Base-by-base conservation (phyloP, 1,140 invertebrate species). In the Scaptomyza montana region DNA sequence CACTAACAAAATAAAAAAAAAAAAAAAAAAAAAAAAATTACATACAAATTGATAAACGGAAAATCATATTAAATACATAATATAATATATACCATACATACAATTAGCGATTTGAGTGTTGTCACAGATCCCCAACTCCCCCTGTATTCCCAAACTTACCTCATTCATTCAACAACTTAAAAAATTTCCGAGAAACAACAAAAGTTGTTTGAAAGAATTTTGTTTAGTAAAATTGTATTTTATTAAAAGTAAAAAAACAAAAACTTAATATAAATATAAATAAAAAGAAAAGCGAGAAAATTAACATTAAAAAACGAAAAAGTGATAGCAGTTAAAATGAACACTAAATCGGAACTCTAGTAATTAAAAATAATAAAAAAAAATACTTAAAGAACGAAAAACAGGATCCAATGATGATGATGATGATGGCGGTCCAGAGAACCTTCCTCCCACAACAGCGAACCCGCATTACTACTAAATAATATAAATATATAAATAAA, bases 311-410 rank as follows among this genome's bases (percentile, higher is more conserved):
- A 2, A 77, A 78, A 66, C 50, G 64, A 1, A 77, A 87, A 87
- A 89, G 84, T 89, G 84, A 89, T 89, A 89, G 77, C 77, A 89
- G 85, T 77, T 82, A 84, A 79, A 36, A 87, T 77, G 57, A 82
- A 77, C 69, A 77, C 65, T 80, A 86, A 77, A 76, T 70, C 56
- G 60, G 45, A 77, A 70, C 64, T 56, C 54, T 86, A 87, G 82
- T 47, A 81, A 72, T 66, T 86, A 77, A 84, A 39, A 6, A 30
- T 25, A 30, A 30, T 6, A 30, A 30, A 30, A 36, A 9, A 9
- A 36, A 36, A 36, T 8, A 16, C 16, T 16, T 16, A 16, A 36
- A 70, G 82, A 63, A 62, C 43, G 64, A 64, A 62, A 46, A 69
- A 50, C 7, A 46, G 61, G 12, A 60, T 53, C 49, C 49, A 59